Evolutionary conservation across 2,797 vertebrate species (phyloP), one percentile per base, ranked within the genome.

Genomic region (Chiroxiphia lanceolata): DNA sequence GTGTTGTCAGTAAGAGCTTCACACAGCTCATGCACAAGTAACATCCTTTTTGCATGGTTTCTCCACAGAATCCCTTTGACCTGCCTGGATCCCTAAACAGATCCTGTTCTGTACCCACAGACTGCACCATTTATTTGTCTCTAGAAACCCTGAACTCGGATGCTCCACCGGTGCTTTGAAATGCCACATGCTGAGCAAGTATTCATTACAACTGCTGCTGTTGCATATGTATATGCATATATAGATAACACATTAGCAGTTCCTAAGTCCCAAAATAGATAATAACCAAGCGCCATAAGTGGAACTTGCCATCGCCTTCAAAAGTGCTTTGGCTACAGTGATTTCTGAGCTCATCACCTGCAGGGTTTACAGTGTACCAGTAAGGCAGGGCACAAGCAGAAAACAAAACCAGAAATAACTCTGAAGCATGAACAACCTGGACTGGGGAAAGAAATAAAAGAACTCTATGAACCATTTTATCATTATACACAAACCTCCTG

Each of bases 401-500:
- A 88, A 90, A 83, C n/a, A 94, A 75, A 93, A 29, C 36, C 13
- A 94, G 80, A 94, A 94, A 67, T 72, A 54, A 72, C 54, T 63
- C 59, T 25, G 42, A 93, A 84, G 70, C 34, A 50, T 1, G 0
- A 88, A 69, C 47, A 75, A 45, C 31, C 48, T 45, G 34, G 67
- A 82, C n/a, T 77, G 68, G 60, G 16, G 53, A 77, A 90, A 77
- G 33, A 88, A 94, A 74, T n/a, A 1, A 54, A 70, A 65, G n/a
- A 81, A 63, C 59, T 21, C 51, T 53, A 31, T 1, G 15, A 76
- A 70, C 15, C 36, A 88, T 22, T 71, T 76, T 57, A 91, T 40
- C 10, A 3, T 18, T 70, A 76, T 9, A 89, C 75, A 84, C 29
- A 84, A 91, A 77, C 27, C 48, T 85, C 42, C 76, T 50, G 60